A percentile compares a stretch with the other conserved stretches of the same genome.
phyloP scores from a whole-genome alignment of 2,113 vertebrate genomes.

The Galeopterus variegatus region DNA sequence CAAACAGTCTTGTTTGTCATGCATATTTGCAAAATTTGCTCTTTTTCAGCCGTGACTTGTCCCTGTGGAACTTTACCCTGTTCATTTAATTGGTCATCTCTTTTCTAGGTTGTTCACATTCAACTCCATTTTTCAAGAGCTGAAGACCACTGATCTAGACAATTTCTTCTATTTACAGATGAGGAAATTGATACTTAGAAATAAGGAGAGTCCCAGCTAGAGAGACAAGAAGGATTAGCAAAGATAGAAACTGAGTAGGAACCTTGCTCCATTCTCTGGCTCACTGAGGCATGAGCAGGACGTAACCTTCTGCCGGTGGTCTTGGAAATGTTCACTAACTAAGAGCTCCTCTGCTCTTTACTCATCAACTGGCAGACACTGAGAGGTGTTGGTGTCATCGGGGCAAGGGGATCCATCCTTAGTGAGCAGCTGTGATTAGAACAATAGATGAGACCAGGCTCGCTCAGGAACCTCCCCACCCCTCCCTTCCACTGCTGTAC shows the following conservation, averaged over 20 bases:
- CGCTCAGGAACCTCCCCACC: background rate
- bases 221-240: background rate
- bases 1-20: background rate
- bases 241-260: accelerated
- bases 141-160: background rate
- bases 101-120: background rate
- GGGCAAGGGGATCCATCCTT: background rate
- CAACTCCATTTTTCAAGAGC: background rate
- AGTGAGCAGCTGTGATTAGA: background rate
- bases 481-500: background rate
- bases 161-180: background rate
- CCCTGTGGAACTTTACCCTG: accelerated
- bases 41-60: background rate
- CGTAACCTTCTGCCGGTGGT: background rate
- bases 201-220: background rate
- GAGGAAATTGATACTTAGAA: background rate
- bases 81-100: accelerated
- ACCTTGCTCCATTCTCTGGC: background rate
- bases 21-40: background rate
- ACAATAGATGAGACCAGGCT: background rate
- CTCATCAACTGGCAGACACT: background rate
- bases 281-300: background rate
- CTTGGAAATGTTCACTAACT: background rate
- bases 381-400: accelerated
- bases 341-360: accelerated